Base-by-base conservation (phyloP, 2,113 vertebrate genomes). In the Phalacrocorax aristotelis region DNA sequence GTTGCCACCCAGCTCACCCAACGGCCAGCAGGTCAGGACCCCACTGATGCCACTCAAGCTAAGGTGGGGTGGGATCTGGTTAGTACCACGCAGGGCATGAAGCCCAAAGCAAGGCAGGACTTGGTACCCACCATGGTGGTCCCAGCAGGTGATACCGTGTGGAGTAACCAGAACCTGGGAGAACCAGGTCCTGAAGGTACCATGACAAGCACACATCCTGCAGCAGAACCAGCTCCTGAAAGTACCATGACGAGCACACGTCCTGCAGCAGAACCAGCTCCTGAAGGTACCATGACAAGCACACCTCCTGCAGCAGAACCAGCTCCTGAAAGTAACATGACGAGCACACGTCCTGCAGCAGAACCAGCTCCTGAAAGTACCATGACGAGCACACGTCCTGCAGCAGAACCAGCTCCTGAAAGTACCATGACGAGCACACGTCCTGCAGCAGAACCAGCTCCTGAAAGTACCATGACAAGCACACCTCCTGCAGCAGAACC, bases 381-480 rank as follows among this genome's bases (percentile, higher is more conserved):
- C 27, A 17, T 2, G 8, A 6, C 13, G 3, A 44, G 20, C 22
- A 57, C 61, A 49, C 9, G 1, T 58, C 29, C 51, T 58, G 2
- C 34, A 55, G 22, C 6, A 14, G 61, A 58, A 23, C n/a, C 1
- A 6, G 46, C 15, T 40, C 51, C 42, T 6, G n/a, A 23, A 16
- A 14, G 5, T 22, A 21, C 7, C 40, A 26, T 15, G 20, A 32
- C 14, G 1, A 66, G 20, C 3, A 42, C 51, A 40, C 9, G 0
- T n/a, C 25, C 30, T 42, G 1, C 57, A 72, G 38, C 4, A 4
- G 68, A n/a, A 29, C 36, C 5, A 7, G 17, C 1, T 18, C 40
- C 13, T 6, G 58, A 32, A 11, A 9, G 9, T 27, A 55, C 13
- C 20, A 9, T 5, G 5, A 11, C 5, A 21, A 26, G 54, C 5